These are phyloP conservation scores for Diachasmimorpha longicaudata DNA, from an alignment of 1,140 invertebrate genomes.

Conservation along the genomic window DNA sequence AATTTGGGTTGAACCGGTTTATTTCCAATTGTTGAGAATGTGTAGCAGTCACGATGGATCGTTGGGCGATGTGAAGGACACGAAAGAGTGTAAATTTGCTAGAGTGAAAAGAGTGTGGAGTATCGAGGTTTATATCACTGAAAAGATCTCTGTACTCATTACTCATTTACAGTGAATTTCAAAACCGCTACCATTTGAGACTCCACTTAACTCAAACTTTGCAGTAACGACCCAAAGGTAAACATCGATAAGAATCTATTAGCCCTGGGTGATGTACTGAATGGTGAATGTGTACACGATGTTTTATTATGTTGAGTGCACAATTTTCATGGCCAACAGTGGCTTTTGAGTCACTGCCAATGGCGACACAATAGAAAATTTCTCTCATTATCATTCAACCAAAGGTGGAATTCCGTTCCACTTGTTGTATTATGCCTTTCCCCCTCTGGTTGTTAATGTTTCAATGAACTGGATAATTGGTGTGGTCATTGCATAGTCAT, in stretches of 20 bases:
- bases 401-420: conserved; percentile 5
- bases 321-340: not conserved
- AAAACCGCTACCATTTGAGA: not conserved
- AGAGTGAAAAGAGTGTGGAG: not conserved
- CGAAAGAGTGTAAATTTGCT: not conserved
- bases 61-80: no score
- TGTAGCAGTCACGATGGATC: no score
- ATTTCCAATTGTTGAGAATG: not conserved
- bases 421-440: not conserved
- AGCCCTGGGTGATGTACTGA: not conserved
- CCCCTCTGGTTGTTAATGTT: not conserved
- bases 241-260: conserved; percentile 13
- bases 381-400: conserved; percentile 23
- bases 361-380: conserved; percentile 24
- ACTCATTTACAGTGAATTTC: not conserved
- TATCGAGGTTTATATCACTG: not conserved
- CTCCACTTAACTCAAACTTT: not conserved
- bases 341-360: conserved; percentile 23
- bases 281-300: not conserved
- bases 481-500: not conserved
- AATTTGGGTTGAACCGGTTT: not conserved
- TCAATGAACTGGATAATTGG: not conserved
- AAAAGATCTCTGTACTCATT: not conserved
- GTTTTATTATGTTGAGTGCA: not conserved
- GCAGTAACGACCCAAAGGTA: not conserved